Percentiles rank a stretch among this genome's conserved stretches.
Evolutionary conservation across 2,113 vertebrate species (phyloP).

Genomic region (Ageneiosus marmoratus): DNA sequence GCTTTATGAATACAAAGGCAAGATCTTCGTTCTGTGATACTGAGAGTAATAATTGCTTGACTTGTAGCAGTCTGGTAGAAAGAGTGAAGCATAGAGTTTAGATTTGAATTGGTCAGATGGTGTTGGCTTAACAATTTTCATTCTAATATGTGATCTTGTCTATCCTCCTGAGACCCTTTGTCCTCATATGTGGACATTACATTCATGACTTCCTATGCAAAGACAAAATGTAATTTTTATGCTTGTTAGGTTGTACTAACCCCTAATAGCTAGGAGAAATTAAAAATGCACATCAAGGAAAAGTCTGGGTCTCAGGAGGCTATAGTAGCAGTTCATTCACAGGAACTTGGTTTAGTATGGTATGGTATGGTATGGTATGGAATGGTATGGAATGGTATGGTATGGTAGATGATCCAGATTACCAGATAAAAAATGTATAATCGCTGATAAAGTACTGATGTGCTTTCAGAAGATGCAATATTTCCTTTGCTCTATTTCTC

Average conservation of each 20-base stretch:
- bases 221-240: too few species aligned
- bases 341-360: too few species aligned
- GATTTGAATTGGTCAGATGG: neutral
- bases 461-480: neutral
- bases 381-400: neutral
- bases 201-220: too few species aligned
- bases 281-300: too few species aligned
- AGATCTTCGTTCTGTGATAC: neutral
- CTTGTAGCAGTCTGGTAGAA: too few species aligned
- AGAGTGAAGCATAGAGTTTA: neutral
- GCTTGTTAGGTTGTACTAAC: too few species aligned
- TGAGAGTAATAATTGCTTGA: neutral
- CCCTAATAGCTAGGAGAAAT: too few species aligned
- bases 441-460: neutral
- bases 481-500: neutral
- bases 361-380: too few species aligned
- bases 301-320: too few species aligned
- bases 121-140: neutral
- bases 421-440: neutral
- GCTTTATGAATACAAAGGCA: neutral
- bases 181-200: too few species aligned
- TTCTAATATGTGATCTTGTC: neutral
- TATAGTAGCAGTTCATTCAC: too few species aligned
- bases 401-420: neutral
- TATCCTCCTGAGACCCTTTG: too few species aligned